These are phyloP conservation scores for Seira ritae DNA, from an alignment of 2,888 invertebrate species.

Conservation along the genomic window DNA sequence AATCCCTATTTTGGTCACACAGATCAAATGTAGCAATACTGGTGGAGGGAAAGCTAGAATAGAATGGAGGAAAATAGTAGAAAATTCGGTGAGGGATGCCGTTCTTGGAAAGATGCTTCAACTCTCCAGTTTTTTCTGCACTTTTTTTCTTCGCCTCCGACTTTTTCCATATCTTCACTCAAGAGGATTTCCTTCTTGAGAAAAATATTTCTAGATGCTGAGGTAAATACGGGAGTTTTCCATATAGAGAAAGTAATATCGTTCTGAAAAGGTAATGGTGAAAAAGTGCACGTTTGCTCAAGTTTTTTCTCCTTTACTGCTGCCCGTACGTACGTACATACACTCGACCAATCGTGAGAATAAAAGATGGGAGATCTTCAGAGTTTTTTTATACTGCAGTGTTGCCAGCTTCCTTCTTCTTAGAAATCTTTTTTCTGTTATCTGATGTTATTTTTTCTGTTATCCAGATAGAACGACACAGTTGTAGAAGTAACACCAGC, in stretches of 20 bases:
- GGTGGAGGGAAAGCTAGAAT: background rate
- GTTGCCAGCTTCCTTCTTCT: background rate
- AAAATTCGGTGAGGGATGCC: constrained; percentile 46
- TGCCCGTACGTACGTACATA: too few relatives aligned
- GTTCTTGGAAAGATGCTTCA: constrained; percentile 33
- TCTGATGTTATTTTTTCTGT: constrained; percentile 14
- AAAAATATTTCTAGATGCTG: constrained; percentile 1
- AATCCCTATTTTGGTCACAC: constrained; percentile 50
- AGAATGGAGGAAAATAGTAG: constrained; percentile 19
- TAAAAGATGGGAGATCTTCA: constrained; percentile 54
- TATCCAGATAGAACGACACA: background rate
- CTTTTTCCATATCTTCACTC: constrained; percentile 49
- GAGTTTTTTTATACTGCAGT: background rate
- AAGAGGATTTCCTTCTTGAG: constrained; percentile 49
- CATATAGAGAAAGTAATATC: constrained; percentile 22
- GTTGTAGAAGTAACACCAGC: constrained; percentile 37
- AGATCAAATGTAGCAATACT: constrained; percentile 35
- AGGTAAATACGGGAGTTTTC: constrained; percentile 18
- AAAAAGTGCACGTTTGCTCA: constrained; percentile 19
- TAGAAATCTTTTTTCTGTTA: constrained; percentile 11
- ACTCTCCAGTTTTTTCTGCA: constrained; percentile 21
- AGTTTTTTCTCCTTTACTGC: constrained; percentile 27
- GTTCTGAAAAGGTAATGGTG: constrained; percentile 28
- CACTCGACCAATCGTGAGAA: constrained; percentile 45
- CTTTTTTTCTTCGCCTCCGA: constrained; percentile 48